Base-by-base conservation (phyloP, 2,113 vertebrate genomes). In the Propithecus coquereli region DNA sequence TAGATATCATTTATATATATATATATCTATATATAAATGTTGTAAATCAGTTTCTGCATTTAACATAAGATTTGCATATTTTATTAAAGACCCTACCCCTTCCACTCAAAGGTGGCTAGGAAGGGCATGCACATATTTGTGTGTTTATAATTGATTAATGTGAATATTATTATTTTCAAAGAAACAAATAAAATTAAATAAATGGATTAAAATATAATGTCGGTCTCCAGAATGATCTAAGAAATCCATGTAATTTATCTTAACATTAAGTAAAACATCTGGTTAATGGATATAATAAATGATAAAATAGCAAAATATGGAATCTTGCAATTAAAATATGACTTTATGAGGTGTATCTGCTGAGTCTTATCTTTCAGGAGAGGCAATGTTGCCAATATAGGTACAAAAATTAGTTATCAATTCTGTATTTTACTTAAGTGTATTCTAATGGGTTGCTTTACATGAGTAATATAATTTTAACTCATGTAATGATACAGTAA, bases 311-410 rank as follows among this genome's bases (percentile, higher is more conserved):
- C 10, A 86, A 86, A 85, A 83, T 40, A 83, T 34, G 6, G 32
- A 85, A 37, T 80, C 6, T 3, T 34, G 4, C 86, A 20, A 68
- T 81, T 90, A 45, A 61, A 90, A 76, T 30, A 68, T 71, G 3
- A 37, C 30, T 37, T 70, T 74, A 43, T 47, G 23, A 61, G 1
- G 68, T 73, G 6, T 34, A 14, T 74, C 40, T 95, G 6, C 22
- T 85, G 50, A 89, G 3, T 74, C 16, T 47, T 89, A 76, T 70
- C 66, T 87, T 87, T 94, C 30, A 65, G 71, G 12, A 40, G 8
- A 40, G 1, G 0, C 8, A 74, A 40, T 70, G 6, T 0, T 20
- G 10, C 0, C 40, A 59, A 18, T 52, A 43, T 17, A 90, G 13
- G 7, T 52, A 22, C 77, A 52, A 18, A 68, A 61, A 11, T 25